Evolutionary conservation across 2,797 vertebrate species (phyloP), one percentile per base, ranked within the genome.

Genomic region (Menidia menidia): DNA sequence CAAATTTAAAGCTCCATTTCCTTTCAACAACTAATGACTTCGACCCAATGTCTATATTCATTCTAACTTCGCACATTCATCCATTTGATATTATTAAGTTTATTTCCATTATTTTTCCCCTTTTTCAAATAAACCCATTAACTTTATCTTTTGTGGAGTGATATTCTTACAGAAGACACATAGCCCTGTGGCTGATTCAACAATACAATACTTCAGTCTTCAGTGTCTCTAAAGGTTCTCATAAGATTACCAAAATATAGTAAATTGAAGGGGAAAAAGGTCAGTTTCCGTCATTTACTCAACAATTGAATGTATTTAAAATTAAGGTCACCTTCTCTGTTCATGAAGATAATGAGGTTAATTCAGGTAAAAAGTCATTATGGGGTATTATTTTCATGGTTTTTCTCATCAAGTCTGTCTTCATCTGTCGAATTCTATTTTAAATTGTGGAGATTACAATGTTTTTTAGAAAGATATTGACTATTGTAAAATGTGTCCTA

Each of bases 41-140:
- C 7, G 30, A 71, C 47, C 31, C 32, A 71, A 71, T 74, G 59
- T n/a, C 12, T 39, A 64, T 62, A 69, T 87, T 82, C 72, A 78
- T 58, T 41, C 16, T 47, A 25, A 25, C 45, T 67, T 70, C 64
- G 25, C 77, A 74, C 71, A 61, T 84, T 83, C 77, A 81, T 68
- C 61, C 59, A 19, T 50, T 65, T 10, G 6, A 41, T 59, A 56
- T 67, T 69, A 68, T 68, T 51, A 35, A 68, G 50, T 60, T 57
- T 9, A 68, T 75, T 76, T 75, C 54, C 51, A 65, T 80, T 81
- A n/a, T 55, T 60, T 75, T 73, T 61, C 51, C 32, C 15, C 50
- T 55, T 64, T 80, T 83, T 88, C 59, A 77, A 77, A 73, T 85
- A 66, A 77, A 83, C 85, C 79, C 71, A 87, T 85, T 84, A 86